Conservation (phyloP, 1,140 invertebrate species). For the Portunus trituberculatus region DNA sequence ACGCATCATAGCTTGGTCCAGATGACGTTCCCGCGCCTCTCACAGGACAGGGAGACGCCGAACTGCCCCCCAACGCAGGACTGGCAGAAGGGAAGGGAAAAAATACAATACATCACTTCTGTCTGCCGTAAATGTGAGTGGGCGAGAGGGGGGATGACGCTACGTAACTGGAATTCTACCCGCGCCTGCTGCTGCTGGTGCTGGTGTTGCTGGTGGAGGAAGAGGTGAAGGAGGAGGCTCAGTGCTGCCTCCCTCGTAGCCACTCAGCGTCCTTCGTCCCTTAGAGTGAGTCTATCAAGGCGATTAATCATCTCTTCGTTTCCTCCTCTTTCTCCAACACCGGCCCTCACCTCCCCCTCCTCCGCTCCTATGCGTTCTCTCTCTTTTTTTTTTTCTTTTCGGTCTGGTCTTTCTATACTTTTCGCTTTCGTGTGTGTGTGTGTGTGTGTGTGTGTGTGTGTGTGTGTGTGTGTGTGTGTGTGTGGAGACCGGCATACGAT, state of each 20-base stretch:
- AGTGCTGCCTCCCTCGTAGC: no score
- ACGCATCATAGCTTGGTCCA: not conserved
- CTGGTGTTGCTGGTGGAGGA: no score
- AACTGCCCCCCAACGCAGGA: not conserved
- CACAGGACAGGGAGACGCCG: not conserved
- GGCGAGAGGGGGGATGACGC: no score
- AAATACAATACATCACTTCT: not conserved
- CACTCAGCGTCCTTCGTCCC: not conserved
- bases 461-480: not conserved
- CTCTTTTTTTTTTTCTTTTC: not conserved
- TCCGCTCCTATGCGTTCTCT: not conserved
- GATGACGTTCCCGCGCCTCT: not conserved
- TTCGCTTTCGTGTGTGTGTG: not conserved
- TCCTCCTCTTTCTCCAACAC: not conserved
- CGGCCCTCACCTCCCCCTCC: not conserved
- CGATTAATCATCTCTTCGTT: not conserved
- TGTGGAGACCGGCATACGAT: not conserved
- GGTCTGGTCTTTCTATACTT: not conserved
- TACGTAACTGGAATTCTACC: no score
- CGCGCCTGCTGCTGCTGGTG: no score
- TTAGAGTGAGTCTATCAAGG: not conserved
- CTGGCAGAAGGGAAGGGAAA: no score
- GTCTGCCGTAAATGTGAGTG: not conserved
- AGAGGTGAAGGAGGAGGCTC: no score
- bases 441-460: constrained; percentile 37